phyloP scores from a whole-genome alignment of 2,113 vertebrate species.

The Nyctibius bracteatus region DNA sequence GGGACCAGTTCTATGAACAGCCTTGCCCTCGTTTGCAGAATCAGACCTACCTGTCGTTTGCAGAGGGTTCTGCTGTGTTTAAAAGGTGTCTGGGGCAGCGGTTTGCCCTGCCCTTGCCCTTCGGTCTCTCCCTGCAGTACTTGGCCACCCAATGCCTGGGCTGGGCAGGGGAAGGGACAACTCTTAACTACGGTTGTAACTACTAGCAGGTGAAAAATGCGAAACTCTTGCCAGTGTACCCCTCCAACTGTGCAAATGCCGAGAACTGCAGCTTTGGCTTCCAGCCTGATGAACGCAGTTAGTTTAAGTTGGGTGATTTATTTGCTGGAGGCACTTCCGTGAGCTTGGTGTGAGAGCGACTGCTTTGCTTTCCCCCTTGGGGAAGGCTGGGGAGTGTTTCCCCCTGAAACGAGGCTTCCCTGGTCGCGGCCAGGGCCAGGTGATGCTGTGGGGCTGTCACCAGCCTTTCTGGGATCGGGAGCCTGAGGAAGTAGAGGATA shows the following conservation, averaged over 20 bases:
- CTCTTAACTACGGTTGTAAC: background rate
- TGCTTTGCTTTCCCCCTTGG: background rate
- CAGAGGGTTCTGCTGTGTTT: background rate
- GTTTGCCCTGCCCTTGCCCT: background rate
- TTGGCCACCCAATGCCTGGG: fast-evolving
- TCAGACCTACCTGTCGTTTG: background rate
- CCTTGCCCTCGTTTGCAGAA: background rate
- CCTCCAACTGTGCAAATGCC: background rate
- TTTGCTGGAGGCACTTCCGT: background rate
- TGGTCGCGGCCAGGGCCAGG: background rate
- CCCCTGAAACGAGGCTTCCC: background rate
- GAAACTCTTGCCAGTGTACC: background rate
- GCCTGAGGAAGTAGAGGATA: background rate
- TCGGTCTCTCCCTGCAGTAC: background rate
- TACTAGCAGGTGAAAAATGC: background rate
- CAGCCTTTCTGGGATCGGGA: background rate
- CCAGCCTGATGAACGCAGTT: background rate
- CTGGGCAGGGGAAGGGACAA: background rate
- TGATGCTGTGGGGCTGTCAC: background rate
- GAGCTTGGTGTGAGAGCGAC: background rate
- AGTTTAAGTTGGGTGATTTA: constrained; percentile 2
- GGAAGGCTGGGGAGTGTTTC: background rate
- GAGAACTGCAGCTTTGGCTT: constrained; percentile 15
- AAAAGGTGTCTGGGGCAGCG: background rate
- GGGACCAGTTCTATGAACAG: background rate